Percentiles rank a stretch among this genome's conserved stretches.
These are phyloP conservation scores for Triplophysa bombifrons DNA, from an alignment of 2,797 vertebrate genomes.

Conservation along the genomic window DNA sequence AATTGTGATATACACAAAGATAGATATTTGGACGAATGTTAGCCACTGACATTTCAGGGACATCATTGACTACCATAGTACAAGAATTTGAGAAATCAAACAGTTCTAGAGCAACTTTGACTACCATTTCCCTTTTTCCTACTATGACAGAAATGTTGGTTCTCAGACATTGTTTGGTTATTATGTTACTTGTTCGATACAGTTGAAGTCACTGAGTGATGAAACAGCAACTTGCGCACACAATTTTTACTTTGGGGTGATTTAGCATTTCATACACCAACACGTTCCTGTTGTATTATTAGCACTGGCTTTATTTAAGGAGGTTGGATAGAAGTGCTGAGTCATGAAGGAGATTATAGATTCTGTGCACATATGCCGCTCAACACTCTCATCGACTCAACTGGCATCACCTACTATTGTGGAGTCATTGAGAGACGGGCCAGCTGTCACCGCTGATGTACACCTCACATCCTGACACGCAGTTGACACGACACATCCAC, in stretches of 20 bases:
- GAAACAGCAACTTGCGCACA: no score
- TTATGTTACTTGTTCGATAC: conserved; percentile 7
- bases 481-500: conserved; percentile 22
- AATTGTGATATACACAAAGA: no score
- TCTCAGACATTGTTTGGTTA: not conserved
- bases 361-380: not conserved
- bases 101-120: no score
- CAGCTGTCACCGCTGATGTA: conserved; percentile 16
- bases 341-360: conserved; percentile 11
- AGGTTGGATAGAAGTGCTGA: conserved; percentile 10
- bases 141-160: no score
- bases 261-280: conserved; percentile 14
- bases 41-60: no score
- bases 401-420: conserved; percentile 24
- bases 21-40: no score
- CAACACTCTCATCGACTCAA: conserved; percentile 1
- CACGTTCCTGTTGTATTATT: conserved; percentile 18
- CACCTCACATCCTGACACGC: conserved; percentile 27
- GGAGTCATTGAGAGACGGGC: conserved; percentile 3
- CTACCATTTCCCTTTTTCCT: no score
- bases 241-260: not conserved
- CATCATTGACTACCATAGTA: no score
- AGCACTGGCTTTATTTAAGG: conserved; percentile 12
- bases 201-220: not conserved
- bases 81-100: no score